Evolutionary conservation across 2,113 vertebrate species (phyloP).

Genomic region (Bothrops jararaca): DNA sequence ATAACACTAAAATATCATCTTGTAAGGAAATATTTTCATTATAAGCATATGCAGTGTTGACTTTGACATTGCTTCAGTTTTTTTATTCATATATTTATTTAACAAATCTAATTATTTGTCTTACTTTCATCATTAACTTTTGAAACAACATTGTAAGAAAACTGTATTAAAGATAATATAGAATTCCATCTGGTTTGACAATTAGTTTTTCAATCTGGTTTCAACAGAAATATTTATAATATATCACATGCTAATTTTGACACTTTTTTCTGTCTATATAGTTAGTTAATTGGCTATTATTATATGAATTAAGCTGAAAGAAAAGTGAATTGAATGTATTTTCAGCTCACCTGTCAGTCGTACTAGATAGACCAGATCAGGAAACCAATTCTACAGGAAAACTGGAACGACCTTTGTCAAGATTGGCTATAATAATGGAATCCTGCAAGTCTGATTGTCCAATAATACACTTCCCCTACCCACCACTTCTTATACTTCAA

Average conservation of each 20-base stretch:
- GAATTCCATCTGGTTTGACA: background rate
- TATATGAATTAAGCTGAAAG: background rate
- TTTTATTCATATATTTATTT: background rate
- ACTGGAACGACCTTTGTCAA: background rate
- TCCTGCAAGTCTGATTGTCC: background rate
- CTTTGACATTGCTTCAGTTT: background rate
- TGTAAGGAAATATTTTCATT: background rate
- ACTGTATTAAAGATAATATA: background rate
- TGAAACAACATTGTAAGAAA: background rate
- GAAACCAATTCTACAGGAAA: background rate
- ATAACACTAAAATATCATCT: background rate
- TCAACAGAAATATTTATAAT: background rate
- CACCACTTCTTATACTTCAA: background rate
- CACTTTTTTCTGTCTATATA: fast-evolving
- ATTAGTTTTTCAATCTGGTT: background rate
- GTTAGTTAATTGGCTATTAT: conserved; percentile 19
- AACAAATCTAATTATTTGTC: background rate
- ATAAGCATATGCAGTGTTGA: background rate
- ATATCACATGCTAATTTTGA: background rate
- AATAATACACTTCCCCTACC: too few species aligned
- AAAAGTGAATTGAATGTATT: conserved; percentile 9
- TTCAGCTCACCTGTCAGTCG: background rate
- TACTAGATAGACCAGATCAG: background rate
- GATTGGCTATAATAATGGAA: background rate
- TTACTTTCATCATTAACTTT: background rate